Evolutionary conservation across 2,113 vertebrate species (phyloP).

Genomic region (Neopipo cinnamomea): DNA sequence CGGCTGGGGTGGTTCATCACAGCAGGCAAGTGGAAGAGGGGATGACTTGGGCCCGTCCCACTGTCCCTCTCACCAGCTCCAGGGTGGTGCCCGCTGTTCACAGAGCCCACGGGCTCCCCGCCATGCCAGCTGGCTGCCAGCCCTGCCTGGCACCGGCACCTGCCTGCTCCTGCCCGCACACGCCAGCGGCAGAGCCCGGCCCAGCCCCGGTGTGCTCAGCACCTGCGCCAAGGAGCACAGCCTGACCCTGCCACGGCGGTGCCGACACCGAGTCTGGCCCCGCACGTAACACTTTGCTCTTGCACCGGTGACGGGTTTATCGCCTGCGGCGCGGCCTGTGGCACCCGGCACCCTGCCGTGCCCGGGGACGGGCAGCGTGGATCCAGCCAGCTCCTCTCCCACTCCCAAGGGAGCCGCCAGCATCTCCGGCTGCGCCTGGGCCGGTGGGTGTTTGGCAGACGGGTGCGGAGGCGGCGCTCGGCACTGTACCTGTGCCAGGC

Average conservation of each 20-base stretch:
- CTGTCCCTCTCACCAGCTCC: rapidly evolving
- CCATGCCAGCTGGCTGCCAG: not conserved
- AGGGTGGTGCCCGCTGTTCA: not conserved
- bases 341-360: rapidly evolving
- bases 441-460: constrained; percentile 7
- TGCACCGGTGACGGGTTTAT: rapidly evolving
- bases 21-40: rapidly evolving
- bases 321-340: rapidly evolving
- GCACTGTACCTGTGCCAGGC: not conserved
- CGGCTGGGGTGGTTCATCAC: not conserved
- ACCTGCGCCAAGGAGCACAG: not conserved
- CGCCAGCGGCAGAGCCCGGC: not conserved
- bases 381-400: not conserved
- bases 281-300: rapidly evolving
- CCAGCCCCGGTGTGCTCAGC: not conserved
- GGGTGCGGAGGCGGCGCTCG: not conserved
- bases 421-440: not conserved
- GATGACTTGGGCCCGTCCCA: rapidly evolving
- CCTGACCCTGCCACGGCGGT: not conserved
- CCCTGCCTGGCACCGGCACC: not conserved
- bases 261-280: not conserved
- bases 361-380: rapidly evolving
- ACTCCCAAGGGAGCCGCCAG: not conserved
- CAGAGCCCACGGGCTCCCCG: not conserved
- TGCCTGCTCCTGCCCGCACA: constrained; percentile 27